Percentiles rank a stretch among this genome's conserved stretches.
These are phyloP conservation scores for Pycnonotus jocosus DNA, from an alignment of 2,113 vertebrate genomes.

Conservation along the genomic window DNA sequence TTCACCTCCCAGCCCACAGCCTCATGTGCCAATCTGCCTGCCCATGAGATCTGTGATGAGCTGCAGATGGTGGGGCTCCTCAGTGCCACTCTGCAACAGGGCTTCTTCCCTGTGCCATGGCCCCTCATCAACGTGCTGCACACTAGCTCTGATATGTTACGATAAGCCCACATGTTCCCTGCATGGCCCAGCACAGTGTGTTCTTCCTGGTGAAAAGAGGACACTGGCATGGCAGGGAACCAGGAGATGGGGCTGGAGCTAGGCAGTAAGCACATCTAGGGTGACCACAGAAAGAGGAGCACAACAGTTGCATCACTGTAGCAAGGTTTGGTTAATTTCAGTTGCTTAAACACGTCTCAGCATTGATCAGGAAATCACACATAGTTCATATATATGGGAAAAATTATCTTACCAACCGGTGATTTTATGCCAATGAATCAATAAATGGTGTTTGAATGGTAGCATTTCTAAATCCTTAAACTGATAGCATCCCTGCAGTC, in stretches of 20 bases:
- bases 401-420: not conserved
- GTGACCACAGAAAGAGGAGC: not conserved
- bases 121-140: accelerated
- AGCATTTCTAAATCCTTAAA: not conserved
- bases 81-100: not conserved
- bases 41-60: not conserved
- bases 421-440: not conserved
- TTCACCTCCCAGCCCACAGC: not conserved
- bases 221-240: not conserved
- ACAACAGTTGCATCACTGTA: not conserved
- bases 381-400: not conserved
- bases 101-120: not conserved
- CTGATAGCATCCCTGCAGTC: not conserved
- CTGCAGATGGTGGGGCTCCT: not conserved
- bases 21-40: too few species aligned
- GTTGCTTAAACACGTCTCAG: not conserved
- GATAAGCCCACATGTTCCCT: not conserved
- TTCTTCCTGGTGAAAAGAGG: not conserved
- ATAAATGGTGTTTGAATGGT: not conserved
- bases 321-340: not conserved
- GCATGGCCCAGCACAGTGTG: not conserved
- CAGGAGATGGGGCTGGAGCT: not conserved
- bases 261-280: not conserved
- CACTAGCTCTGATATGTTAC: not conserved
- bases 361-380: not conserved